Base-by-base conservation (phyloP, 2,888 invertebrate genomes). In the Euplagia quadripunctaria region DNA sequence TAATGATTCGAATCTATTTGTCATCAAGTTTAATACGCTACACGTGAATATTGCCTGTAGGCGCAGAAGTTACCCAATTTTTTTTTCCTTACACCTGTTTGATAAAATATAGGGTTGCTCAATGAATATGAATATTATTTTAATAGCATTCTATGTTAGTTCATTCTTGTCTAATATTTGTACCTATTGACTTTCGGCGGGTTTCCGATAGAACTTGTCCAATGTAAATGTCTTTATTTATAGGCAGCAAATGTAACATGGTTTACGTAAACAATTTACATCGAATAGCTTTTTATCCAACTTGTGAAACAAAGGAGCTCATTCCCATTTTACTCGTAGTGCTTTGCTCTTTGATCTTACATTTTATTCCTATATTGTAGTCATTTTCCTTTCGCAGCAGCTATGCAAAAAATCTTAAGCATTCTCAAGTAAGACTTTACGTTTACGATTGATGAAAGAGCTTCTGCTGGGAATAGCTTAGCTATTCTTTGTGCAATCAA, bases 1-100 rank as follows among this genome's bases (percentile, higher is more conserved):
- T 52, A 61, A 61, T 42, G 67, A 70, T 64, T 71, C n/a, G 31
- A 63, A 64, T 64, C 64, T 64, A 41, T 67, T 63, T 68, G 51
- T 67, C 58, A 61, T 67, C 17, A 11, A 41, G 7, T 65, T 43
- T 68, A 55, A 41, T 61, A 61, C 61, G 5, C 55, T 16, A 43
- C 42, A 49, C 16, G 49, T 66, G 43, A 43, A 9, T 12, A 46
- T 31, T 46, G 49, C 46, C 46, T 51, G 31, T 7, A 52, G 16
- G 52, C 42, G 31, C 58, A 20, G 11, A 58, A 20, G 58, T 61
- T 61, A 61, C 58, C 58, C 58, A 11, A 61, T 58, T 20, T 4
- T 58, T 58, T 20, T 20, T 58, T 11, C 4, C 12, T 12, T 20
- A 58, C 20, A 58, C 11, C 31, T 31, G 20, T 58, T 58, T 31